A percentile compares a stretch with the other conserved stretches of the same genome.
phyloP scores from a whole-genome alignment of 23 tunicate genomes.

The Ascidia mentula region DNA sequence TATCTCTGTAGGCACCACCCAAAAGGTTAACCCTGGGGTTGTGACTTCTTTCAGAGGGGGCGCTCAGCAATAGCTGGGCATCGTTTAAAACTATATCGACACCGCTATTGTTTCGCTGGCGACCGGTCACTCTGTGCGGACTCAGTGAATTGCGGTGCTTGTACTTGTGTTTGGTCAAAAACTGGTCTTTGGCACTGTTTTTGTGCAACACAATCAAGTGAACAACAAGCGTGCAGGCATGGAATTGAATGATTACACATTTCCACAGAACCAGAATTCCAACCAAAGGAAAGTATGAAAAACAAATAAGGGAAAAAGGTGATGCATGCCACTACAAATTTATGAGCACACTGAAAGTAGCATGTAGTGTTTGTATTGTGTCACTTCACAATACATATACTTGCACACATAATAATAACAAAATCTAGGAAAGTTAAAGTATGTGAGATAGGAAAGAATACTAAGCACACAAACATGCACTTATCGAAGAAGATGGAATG shows the following conservation, averaged over 20 bases:
- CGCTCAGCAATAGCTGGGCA: neutral
- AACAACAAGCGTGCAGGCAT: too few species aligned
- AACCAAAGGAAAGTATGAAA: neutral
- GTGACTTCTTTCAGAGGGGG: neutral
- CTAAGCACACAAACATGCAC: too few species aligned
- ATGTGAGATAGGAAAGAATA: too few species aligned
- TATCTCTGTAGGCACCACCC: neutral
- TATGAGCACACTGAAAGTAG: slow-evolving; percentile 1
- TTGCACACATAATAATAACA: too few species aligned
- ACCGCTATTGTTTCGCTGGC: neutral
- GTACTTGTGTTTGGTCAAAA: slow-evolving; percentile 6
- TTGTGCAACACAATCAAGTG: too few species aligned
- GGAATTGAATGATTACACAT: neutral
- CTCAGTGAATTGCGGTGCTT: slow-evolving; percentile 15
- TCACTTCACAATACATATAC: too few species aligned
- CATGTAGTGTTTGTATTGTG: too few species aligned
- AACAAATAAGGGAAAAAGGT: neutral
- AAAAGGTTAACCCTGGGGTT: neutral
- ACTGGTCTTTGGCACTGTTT: slow-evolving; percentile 12
- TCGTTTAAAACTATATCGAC: slow-evolving; percentile 12
- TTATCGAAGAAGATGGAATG: too few species aligned
- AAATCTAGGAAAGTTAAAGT: too few species aligned
- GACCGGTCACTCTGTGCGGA: neutral
- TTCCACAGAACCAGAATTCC: neutral
- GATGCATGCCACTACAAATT: neutral